Percentiles rank a stretch among this genome's conserved stretches.
Conservation (phyloP, 1,140 invertebrate genomes). For the Microplitis demolitor region DNA sequence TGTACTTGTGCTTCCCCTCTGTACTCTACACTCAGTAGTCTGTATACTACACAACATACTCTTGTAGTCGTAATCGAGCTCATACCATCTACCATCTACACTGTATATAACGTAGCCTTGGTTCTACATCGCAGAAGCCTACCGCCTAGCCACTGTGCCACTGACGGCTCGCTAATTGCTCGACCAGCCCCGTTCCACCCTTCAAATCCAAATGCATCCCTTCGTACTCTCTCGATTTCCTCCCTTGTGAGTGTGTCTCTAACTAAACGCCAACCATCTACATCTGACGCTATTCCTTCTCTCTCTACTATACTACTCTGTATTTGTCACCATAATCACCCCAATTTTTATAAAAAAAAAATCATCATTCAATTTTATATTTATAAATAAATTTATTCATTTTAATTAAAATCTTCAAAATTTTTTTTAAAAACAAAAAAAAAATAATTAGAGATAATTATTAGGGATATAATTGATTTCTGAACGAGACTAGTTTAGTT, state of each 20-base stretch:
- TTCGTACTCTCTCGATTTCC: conserved; percentile 31
- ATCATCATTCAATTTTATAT: too few relatives aligned
- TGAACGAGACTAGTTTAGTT: conserved; percentile 27
- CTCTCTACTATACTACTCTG: too few relatives aligned
- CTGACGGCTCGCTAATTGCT: conserved; percentile 64
- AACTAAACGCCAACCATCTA: too few relatives aligned
- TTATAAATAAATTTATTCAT: too few relatives aligned
- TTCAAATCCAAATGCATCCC: conserved; percentile 59
- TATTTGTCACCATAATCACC: too few relatives aligned
- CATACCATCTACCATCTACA: neutral
- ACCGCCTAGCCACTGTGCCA: conserved; percentile 58
- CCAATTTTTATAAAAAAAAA: too few relatives aligned
- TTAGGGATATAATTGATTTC: neutral
- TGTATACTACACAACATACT: too few relatives aligned
- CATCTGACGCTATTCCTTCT: too few relatives aligned
- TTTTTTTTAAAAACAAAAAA: too few relatives aligned
- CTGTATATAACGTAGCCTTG: neutral
- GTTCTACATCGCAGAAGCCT: neutral
- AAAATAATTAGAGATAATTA: neutral
- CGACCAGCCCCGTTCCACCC: conserved; percentile 49
- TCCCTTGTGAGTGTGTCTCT: too few relatives aligned
- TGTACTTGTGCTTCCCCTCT: conserved; percentile 7
- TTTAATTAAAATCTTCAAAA: too few relatives aligned
- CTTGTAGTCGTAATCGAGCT: neutral
- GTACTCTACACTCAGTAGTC: too few relatives aligned